These are phyloP conservation scores for Lepidurus couesii DNA, from an alignment of 1,140 invertebrate species.

Conservation along the genomic window DNA sequence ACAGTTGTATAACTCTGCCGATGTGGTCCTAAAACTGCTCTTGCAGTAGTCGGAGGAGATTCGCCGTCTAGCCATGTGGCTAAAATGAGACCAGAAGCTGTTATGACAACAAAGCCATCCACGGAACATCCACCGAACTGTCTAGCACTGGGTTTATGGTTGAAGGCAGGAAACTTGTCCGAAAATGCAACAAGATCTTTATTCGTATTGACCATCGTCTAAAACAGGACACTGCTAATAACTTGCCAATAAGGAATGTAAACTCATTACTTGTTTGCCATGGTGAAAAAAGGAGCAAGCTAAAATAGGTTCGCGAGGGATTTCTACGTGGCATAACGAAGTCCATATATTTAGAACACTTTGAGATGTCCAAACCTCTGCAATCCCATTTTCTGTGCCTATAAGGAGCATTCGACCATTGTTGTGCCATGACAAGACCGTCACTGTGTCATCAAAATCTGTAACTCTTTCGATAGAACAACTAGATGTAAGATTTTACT, in stretches of 20 bases:
- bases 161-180: constrained; percentile 74
- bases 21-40: constrained; percentile 11
- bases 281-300: constrained; percentile 76
- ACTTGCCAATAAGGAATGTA: constrained; percentile 47
- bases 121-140: constrained; percentile 76
- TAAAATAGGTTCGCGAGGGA: constrained; percentile 72
- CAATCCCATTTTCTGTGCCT: constrained; percentile 64
- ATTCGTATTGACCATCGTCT: constrained; percentile 58
- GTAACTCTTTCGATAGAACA: constrained; percentile 40
- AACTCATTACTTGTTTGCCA: constrained; percentile 59
- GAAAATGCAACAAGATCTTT: constrained; percentile 71
- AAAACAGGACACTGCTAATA: constrained; percentile 32
- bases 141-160: constrained; percentile 70
- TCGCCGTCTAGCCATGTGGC: constrained; percentile 48
- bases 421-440: constrained; percentile 76
- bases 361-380: constrained; percentile 68
- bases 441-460: constrained; percentile 55
- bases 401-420: constrained; percentile 70
- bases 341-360: constrained; percentile 77
- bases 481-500: neutral
- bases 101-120: constrained; percentile 73
- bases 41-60: constrained; percentile 22
- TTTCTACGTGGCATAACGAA: constrained; percentile 43
- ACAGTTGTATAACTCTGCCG: constrained; percentile 25
- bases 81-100: constrained; percentile 74